These are phyloP conservation scores for Diabrotica undecimpunctata DNA, from an alignment of 1,140 invertebrate genomes.

Conservation along the genomic window DNA sequence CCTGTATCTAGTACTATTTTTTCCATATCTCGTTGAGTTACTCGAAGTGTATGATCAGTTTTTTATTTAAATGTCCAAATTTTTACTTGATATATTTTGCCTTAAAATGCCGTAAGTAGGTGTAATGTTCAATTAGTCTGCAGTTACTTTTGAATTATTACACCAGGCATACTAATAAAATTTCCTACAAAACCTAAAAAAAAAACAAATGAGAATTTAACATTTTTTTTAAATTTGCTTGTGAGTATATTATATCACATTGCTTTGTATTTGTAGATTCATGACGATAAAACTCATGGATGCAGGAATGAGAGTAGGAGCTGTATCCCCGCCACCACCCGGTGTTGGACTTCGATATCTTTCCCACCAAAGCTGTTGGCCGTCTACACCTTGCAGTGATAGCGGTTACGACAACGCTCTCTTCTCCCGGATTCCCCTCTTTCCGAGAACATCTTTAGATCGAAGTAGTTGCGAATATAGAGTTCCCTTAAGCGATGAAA, in stretches of 20 bases:
- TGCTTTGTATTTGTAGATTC: conserved; percentile 42
- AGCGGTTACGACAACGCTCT: conserved; percentile 27
- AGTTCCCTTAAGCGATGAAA: conserved; percentile 49
- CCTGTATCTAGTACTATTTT: too few relatives aligned
- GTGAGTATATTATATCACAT: background rate
- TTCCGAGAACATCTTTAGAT: conserved; percentile 40
- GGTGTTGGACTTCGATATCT: conserved; percentile 44
- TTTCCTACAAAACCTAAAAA: too few relatives aligned
- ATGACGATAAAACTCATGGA: conserved; percentile 58
- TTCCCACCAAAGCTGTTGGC: conserved; percentile 42
- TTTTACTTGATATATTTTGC: too few relatives aligned
- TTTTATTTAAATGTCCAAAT: too few relatives aligned
- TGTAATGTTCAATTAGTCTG: too few relatives aligned
- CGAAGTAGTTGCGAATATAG: conserved; percentile 49
- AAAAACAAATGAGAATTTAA: too few relatives aligned
- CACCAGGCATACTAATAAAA: too few relatives aligned
- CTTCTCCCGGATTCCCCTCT: conserved; percentile 41
- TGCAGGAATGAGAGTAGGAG: conserved; percentile 55
- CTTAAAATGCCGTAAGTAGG: too few relatives aligned
- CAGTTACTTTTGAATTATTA: too few relatives aligned
- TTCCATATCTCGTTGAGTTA: too few relatives aligned
- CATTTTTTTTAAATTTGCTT: background rate
- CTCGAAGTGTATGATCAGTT: too few relatives aligned
- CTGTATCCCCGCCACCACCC: conserved; percentile 46
- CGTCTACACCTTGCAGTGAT: conserved; percentile 34